Evolutionary conservation across 2,888 invertebrate species (phyloP).

Genomic region (Drosophila subsilvestris): DNA sequence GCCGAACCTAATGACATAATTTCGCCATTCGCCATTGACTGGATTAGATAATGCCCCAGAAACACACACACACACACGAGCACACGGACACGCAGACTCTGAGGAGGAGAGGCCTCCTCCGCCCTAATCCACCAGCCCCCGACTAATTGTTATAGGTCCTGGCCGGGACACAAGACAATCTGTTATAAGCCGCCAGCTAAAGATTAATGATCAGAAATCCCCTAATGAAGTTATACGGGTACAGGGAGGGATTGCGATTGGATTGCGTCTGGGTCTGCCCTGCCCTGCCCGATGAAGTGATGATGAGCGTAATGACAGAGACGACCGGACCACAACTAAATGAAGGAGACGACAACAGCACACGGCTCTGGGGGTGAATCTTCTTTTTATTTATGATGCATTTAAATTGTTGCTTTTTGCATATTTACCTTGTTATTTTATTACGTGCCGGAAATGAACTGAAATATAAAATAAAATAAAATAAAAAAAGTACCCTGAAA

Average conservation of each 20-base stretch:
- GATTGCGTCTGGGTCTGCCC: no score
- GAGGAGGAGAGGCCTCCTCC: conserved; percentile 6
- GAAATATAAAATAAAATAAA: conserved; percentile 62
- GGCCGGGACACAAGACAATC: conserved; percentile 43
- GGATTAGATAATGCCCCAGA: conserved; percentile 48
- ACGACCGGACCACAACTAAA: background rate
- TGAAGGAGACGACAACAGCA: conserved; percentile 3
- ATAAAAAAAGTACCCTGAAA: conserved; percentile 5
- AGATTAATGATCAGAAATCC: conserved; percentile 71
- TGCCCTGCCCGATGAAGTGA: background rate
- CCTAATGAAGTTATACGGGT: conserved; percentile 52
- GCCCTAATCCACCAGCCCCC: conserved; percentile 27
- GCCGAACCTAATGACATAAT: conserved; percentile 70
- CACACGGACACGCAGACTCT: background rate
- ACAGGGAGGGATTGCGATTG: conserved; percentile 15
- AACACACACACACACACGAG: conserved; percentile 8
- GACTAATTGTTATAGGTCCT: conserved; percentile 62
- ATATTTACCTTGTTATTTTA: conserved; percentile 78
- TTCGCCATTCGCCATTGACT: conserved; percentile 52
- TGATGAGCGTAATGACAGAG: conserved; percentile 15
- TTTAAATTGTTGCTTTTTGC: conserved; percentile 57
- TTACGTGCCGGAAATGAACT: conserved; percentile 76
- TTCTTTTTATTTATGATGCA: conserved; percentile 62
- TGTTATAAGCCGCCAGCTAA: conserved; percentile 38
- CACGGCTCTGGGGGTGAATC: conserved; percentile 12